phyloP scores from a whole-genome alignment of 2,888 invertebrate species.

The Theodoxus fluviatilis region DNA sequence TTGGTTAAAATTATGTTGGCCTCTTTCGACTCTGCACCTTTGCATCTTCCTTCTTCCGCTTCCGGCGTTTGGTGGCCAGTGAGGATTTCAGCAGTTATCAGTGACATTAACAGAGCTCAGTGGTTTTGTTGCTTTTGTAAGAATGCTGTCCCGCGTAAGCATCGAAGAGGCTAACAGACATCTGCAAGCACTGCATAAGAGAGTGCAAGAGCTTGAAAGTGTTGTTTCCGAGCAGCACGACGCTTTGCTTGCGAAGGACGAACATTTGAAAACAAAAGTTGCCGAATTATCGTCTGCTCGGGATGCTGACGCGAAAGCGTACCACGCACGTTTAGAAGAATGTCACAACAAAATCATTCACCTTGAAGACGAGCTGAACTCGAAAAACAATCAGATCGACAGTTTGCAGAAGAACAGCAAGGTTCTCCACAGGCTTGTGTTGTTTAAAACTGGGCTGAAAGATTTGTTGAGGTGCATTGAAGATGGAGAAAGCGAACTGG shows the following conservation, averaged over 20 bases:
- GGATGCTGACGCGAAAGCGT: constrained; percentile 33
- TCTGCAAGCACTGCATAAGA: constrained; percentile 55
- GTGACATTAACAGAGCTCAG: too few relatives aligned
- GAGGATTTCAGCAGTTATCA: too few relatives aligned
- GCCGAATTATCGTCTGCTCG: constrained; percentile 32
- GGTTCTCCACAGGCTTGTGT: constrained; percentile 30
- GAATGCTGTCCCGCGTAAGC: constrained; percentile 50
- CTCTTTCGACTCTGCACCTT: too few relatives aligned
- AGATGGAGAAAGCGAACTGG: constrained; percentile 32
- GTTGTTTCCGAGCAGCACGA: constrained; percentile 47
- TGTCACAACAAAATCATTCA: constrained; percentile 40
- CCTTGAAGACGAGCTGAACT: constrained; percentile 38
- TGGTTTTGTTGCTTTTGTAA: constrained; percentile 7
- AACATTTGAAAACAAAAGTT: constrained; percentile 31
- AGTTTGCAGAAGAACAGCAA: constrained; percentile 31
- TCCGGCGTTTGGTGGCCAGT: too few relatives aligned
- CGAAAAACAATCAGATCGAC: constrained; percentile 37
- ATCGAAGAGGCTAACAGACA: constrained; percentile 64
- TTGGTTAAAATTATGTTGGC: too few relatives aligned
- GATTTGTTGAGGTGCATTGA: constrained; percentile 34
- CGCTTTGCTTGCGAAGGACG: constrained; percentile 44
- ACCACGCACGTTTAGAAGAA: too few relatives aligned
- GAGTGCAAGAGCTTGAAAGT: constrained; percentile 57
- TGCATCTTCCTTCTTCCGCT: too few relatives aligned
- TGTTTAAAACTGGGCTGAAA: constrained; percentile 31